Conservation (phyloP, 2,888 invertebrate genomes). For the Loripinus fragilis region DNA sequence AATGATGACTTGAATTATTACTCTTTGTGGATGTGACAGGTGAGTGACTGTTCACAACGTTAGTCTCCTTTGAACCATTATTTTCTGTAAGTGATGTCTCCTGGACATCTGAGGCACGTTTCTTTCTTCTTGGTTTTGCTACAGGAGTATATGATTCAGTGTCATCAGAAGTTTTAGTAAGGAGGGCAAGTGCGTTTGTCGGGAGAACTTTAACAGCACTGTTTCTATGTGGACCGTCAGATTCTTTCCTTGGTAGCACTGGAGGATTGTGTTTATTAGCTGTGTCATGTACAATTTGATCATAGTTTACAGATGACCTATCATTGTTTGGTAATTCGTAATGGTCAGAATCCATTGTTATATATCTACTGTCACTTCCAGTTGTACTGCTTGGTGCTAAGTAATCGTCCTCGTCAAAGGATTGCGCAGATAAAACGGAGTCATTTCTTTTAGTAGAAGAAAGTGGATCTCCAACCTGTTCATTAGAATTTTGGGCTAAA, state of each 20-base stretch:
- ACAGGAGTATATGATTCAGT: conserved; percentile 3
- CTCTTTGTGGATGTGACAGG: conserved; percentile 31
- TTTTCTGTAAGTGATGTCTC: neutral
- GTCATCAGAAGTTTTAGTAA: neutral
- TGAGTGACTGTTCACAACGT: conserved; percentile 36
- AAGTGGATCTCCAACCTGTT: neutral
- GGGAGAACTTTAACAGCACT: conserved; percentile 41
- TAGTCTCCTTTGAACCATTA: neutral
- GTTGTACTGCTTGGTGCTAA: neutral
- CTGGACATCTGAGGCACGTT: neutral
- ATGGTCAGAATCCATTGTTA: neutral
- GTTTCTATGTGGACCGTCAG: conserved; percentile 11
- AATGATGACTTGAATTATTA: conserved; percentile 47
- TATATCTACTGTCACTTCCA: neutral
- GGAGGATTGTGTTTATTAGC: neutral
- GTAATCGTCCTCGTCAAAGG: conserved; percentile 7
- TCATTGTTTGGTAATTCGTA: conserved; percentile 54
- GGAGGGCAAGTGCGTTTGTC: conserved; percentile 32
- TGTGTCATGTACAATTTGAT: conserved; percentile 27
- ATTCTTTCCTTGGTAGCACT: neutral
- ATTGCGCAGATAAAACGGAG: neutral
- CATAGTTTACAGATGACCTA: conserved; percentile 36
- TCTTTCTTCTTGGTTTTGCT: conserved; percentile 24
- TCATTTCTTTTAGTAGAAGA: neutral
- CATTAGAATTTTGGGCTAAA: neutral